Conservation (phyloP, 2,113 vertebrate genomes). For the Ammospiza nelsoni region DNA sequence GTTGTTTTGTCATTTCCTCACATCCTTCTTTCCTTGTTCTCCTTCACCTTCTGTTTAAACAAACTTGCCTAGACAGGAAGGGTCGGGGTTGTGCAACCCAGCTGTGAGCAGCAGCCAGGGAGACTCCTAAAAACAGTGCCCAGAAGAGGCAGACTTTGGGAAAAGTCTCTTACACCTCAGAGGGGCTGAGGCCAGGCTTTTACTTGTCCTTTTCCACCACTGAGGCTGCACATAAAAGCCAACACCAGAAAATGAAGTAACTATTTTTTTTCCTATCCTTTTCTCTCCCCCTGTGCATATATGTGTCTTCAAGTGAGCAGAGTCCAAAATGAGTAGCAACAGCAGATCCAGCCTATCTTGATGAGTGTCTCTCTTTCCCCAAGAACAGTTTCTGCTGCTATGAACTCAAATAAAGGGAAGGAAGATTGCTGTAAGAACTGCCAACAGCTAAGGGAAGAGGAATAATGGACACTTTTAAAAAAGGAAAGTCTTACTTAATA, state of each 20-base stretch:
- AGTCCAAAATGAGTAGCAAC: not conserved
- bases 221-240: not conserved
- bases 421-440: conserved; percentile 4
- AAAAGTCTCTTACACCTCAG: not conserved
- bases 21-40: not conserved
- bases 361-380: not conserved
- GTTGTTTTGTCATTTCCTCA: not conserved
- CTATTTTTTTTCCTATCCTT: not conserved
- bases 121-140: not conserved
- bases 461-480: conserved; percentile 31
- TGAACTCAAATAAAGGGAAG: conserved; percentile 13
- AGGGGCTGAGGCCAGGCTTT: not conserved
- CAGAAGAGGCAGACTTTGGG: not conserved
- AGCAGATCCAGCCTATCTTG: not conserved
- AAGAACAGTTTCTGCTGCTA: conserved; percentile 3
- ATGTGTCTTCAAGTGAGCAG: not conserved
- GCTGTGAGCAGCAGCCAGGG: not conserved
- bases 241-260: not conserved
- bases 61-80: not conserved
- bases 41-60: not conserved
- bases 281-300: not conserved
- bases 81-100: not conserved
- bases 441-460: not conserved
- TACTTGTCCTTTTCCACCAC: not conserved
- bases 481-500: conserved; percentile 29